Evolutionary conservation across 1,140 invertebrate species (phyloP).

Genomic region (Diorhabda elongata): DNA sequence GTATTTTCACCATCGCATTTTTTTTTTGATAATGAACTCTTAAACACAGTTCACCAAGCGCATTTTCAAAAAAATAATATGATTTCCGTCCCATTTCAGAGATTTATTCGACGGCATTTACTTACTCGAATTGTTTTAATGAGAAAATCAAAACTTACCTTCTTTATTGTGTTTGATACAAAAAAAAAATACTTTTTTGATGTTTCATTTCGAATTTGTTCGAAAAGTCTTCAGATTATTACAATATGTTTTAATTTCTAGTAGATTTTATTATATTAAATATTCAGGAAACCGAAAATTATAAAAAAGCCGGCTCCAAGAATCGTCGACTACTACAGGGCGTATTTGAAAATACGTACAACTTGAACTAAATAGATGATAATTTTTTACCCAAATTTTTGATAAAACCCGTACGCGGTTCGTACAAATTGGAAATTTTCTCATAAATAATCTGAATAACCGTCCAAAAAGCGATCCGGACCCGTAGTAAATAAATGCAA

Average conservation of each 20-base stretch:
- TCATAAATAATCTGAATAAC: not conserved
- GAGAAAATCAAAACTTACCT: not conserved
- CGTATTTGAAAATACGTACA: too few species aligned
- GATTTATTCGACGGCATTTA: slow-evolving; percentile 10
- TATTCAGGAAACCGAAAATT: too few species aligned
- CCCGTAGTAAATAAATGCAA: slow-evolving; percentile 3
- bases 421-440: not conserved
- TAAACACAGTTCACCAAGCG: not conserved
- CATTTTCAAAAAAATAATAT: slow-evolving; percentile 9
- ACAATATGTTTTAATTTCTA: too few species aligned
- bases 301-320: too few species aligned
- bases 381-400: not conserved
- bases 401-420: not conserved
- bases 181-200: too few species aligned
- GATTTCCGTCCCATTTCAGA: slow-evolving; percentile 9
- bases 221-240: too few species aligned
- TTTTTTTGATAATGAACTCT: not conserved
- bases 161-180: too few species aligned
- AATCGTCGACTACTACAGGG: too few species aligned
- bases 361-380: too few species aligned
- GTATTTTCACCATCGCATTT: not conserved
- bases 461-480: not conserved
- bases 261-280: too few species aligned
- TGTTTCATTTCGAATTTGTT: too few species aligned
- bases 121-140: slow-evolving; percentile 10